Evolutionary conservation across 2,888 invertebrate species (phyloP).

Genomic region (Metopia argyrocephala): DNA sequence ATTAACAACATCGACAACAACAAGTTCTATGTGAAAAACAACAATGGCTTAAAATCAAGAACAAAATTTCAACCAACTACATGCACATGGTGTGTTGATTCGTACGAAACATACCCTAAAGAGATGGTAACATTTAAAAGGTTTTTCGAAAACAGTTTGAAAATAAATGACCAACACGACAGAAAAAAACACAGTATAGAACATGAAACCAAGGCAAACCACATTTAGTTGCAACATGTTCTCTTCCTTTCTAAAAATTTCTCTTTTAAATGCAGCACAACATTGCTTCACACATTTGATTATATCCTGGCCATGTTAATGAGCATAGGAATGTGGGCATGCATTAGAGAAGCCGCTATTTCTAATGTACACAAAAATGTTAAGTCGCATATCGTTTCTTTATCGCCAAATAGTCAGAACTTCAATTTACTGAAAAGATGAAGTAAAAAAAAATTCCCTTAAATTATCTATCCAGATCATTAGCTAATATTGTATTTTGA

Average conservation of each 20-base stretch:
- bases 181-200: background rate
- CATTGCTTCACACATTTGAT: slow-evolving; percentile 20
- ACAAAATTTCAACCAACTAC: slow-evolving; percentile 10
- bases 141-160: slow-evolving; percentile 20
- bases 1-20: slow-evolving; percentile 11
- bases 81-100: too few relatives aligned
- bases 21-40: slow-evolving; percentile 13
- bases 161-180: slow-evolving; percentile 28
- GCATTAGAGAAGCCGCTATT: background rate
- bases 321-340: background rate
- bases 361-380: background rate
- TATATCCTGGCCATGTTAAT: background rate
- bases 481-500: too few relatives aligned
- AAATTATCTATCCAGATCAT: too few relatives aligned
- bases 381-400: background rate
- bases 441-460: too few relatives aligned
- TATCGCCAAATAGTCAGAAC: too few relatives aligned
- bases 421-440: too few relatives aligned
- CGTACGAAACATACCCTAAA: background rate
- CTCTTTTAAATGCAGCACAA: background rate
- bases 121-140: background rate
- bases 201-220: background rate
- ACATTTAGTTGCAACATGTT: background rate
- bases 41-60: slow-evolving; percentile 35
- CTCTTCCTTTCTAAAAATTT: background rate